A percentile compares a stretch with the other conserved stretches of the same genome.
These are phyloP conservation scores for Ophonus ardosiacus DNA, from an alignment of 2,888 invertebrate species.

Conservation along the genomic window DNA sequence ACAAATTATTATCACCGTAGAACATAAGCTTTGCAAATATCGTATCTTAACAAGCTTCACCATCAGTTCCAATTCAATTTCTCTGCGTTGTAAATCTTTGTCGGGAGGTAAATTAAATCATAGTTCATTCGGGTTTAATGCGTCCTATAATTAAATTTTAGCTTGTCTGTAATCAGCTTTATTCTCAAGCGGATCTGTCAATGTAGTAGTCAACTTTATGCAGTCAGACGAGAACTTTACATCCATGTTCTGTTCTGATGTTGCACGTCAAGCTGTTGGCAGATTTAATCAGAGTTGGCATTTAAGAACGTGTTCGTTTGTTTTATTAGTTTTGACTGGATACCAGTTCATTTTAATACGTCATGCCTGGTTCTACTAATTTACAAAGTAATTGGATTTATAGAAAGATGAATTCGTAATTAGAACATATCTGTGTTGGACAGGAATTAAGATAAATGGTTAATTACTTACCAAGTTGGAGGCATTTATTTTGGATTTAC, in stretches of 20 bases:
- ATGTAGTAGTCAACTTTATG: conserved; percentile 16
- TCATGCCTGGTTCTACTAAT: conserved; percentile 26
- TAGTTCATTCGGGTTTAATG: conserved; percentile 24
- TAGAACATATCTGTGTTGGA: background rate
- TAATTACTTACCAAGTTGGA: background rate
- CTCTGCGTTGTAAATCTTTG: conserved; percentile 3
- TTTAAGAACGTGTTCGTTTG: conserved; percentile 46
- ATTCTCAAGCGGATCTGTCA: conserved; percentile 2
- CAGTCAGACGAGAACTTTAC: conserved; percentile 7
- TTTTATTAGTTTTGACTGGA: conserved; percentile 44
- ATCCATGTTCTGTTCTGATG: conserved; percentile 22
- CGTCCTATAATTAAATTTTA: conserved; percentile 23
- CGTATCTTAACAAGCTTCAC: background rate
- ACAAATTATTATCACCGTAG: too few relatives aligned
- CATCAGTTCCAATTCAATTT: background rate
- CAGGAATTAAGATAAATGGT: background rate
- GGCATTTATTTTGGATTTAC: too few relatives aligned
- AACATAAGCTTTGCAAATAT: too few relatives aligned
- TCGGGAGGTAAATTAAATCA: conserved; percentile 6
- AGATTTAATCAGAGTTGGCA: conserved; percentile 40
- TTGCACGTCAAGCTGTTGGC: background rate
- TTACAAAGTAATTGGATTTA: conserved; percentile 39
- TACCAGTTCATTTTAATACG: conserved; percentile 25
- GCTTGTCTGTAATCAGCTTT: conserved; percentile 41
- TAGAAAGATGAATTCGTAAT: conserved; percentile 30